Base-by-base conservation (phyloP, 2,113 vertebrate genomes). In the Sorex araneus region DNA sequence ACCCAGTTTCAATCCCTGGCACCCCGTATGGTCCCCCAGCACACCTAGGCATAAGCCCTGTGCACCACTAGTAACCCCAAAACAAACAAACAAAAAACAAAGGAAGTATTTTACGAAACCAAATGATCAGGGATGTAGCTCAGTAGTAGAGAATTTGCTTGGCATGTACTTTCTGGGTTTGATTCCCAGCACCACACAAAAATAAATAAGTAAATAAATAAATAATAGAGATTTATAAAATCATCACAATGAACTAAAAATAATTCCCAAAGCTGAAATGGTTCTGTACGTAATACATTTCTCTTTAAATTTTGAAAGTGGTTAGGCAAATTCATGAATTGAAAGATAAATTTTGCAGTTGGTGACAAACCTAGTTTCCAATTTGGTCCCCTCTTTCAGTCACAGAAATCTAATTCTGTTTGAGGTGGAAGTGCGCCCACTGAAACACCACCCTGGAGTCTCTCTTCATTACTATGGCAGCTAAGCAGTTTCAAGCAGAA, bases 271-370 rank as follows among this genome's bases (percentile, higher is more conserved):
- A 86, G 73, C 47, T 70, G 19, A 95, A 92, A 40, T 82, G 89
- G 9, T 87, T 78, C 16, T 63, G 8, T 36, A 90, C 21, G 84
- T 84, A 77, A 83, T 43, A 75, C 1, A 54, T 0, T 75, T 93
- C 43, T 30, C 45, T 86, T 81, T 75, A 87, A 93, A 93, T 66
- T 93, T 74, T 90, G 57, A 28, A 85, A 66, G 57, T 60, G 27
- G 23, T 57, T 83, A 86, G 23, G 19, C 27, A 92, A 79, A 91
- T 75, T 60, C 78, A 94, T 40, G 57, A 47, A 34, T 91, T 95
- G 79, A 84, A 92, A 95, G 95, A 85, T 71, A 75, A 79, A 89
- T 67, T 80, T 66, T 57, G 11, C 67, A 73, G 81, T 60, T 87
- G 30, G 79, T 75, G 79, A 84, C 71, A 91, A 85, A 87, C 27